These are phyloP conservation scores for Cyrtorhinus lividipennis DNA, from an alignment of 1,140 invertebrate genomes.

Conservation along the genomic window DNA sequence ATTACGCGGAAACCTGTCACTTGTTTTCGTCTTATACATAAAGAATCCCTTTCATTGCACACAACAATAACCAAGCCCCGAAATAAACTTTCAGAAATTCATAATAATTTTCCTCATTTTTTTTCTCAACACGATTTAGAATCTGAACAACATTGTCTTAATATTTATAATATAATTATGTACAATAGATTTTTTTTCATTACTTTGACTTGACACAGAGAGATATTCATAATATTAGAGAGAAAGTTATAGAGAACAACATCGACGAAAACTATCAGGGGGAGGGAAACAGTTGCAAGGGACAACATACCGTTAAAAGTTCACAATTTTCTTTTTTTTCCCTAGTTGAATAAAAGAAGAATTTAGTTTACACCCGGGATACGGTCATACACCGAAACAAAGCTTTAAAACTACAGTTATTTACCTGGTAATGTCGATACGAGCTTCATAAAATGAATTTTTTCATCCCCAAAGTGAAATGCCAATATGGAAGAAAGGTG, in stretches of 20 bases:
- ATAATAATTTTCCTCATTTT: not conserved
- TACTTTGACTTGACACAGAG: not conserved
- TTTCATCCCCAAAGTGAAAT: too few relatives aligned
- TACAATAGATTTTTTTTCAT: conserved; percentile 1
- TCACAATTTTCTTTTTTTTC: too few relatives aligned
- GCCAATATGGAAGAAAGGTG: too few relatives aligned
- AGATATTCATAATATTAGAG: not conserved
- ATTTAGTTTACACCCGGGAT: too few relatives aligned
- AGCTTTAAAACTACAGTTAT: not conserved
- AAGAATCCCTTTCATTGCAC: too few relatives aligned
- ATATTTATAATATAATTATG: not conserved
- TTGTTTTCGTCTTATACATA: too few relatives aligned
- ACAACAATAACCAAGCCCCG: conserved; percentile 4
- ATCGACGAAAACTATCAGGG: not conserved
- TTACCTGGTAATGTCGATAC: not conserved
- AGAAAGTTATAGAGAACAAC: not conserved
- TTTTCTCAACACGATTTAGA: conserved; percentile 7
- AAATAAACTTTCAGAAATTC: conserved; percentile 3
- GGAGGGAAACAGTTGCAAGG: not conserved
- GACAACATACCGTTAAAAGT: not conserved
- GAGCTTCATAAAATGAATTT: too few relatives aligned
- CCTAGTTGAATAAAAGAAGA: too few relatives aligned
- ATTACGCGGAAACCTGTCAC: too few relatives aligned
- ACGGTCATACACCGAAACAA: not conserved
- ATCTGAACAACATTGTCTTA: not conserved